Percentiles rank a stretch among this genome's conserved stretches.
phyloP scores from a whole-genome alignment of 2,888 invertebrate genomes.

The Didymodactylos carnosus region DNA sequence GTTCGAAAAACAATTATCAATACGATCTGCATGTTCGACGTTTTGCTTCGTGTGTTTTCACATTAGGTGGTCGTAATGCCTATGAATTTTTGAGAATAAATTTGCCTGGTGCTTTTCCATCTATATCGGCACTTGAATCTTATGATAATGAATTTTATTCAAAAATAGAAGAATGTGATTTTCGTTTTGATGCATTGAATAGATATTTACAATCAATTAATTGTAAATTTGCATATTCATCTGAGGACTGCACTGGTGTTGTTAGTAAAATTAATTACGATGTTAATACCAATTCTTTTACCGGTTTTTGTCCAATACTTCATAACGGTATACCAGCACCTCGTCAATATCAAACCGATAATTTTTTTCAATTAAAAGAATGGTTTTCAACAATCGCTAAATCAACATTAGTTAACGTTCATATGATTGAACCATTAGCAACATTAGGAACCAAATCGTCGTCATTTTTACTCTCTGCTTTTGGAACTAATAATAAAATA shows the following conservation, averaged over 20 bases:
- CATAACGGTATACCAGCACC: background rate
- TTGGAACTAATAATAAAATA: background rate
- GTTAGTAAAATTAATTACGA: background rate
- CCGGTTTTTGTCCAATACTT: background rate
- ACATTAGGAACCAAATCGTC: fast-evolving
- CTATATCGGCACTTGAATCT: background rate
- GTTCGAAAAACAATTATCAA: background rate
- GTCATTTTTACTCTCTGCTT: background rate
- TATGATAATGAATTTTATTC: background rate
- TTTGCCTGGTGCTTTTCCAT: background rate
- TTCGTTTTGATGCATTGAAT: background rate
- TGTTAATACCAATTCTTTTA: background rate
- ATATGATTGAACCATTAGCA: background rate
- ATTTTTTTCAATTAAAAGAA: background rate
- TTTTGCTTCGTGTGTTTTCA: background rate
- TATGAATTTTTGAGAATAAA: background rate
- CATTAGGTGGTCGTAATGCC: background rate
- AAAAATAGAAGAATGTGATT: background rate
- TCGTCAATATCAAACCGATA: background rate
- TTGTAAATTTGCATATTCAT: background rate
- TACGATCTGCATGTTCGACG: background rate
- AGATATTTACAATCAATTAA: background rate
- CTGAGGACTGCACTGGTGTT: background rate
- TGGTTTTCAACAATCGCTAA: background rate
- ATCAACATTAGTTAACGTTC: background rate